A percentile compares a stretch with the other conserved stretches of the same genome.
These are phyloP conservation scores for Mycetomoellerius zeteki DNA, from an alignment of 1,140 invertebrate species.

Conservation along the genomic window DNA sequence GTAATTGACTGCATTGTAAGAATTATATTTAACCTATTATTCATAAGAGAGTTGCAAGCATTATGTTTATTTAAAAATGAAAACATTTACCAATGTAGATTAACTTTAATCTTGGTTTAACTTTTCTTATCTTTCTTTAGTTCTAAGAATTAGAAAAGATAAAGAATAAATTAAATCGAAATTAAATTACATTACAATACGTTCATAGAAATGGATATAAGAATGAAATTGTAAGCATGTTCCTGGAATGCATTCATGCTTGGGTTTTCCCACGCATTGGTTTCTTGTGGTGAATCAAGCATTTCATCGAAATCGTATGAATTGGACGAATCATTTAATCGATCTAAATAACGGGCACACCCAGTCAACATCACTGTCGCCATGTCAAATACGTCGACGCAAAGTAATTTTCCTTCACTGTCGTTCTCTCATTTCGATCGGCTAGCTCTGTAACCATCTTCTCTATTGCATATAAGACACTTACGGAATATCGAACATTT, in stretches of 20 bases:
- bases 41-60: too few species aligned
- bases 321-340: slow-evolving; percentile 12
- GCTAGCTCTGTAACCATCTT: neutral
- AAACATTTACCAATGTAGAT: too few species aligned
- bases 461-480: neutral
- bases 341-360: slow-evolving; percentile 43
- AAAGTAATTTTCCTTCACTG: slow-evolving; percentile 49
- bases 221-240: neutral
- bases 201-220: too few species aligned
- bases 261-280: neutral
- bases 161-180: too few species aligned
- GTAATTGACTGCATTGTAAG: neutral
- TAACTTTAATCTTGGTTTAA: too few species aligned
- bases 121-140: too few species aligned
- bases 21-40: neutral
- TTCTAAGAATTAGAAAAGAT: too few species aligned
- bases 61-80: too few species aligned
- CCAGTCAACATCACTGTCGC: slow-evolving; percentile 41
- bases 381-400: slow-evolving; percentile 3
- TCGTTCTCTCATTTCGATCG: neutral
- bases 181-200: too few species aligned
- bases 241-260: neutral
- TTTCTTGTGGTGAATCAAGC: slow-evolving; percentile 8
- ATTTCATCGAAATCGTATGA: slow-evolving; percentile 50
- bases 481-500: neutral